A percentile compares a stretch with the other conserved stretches of the same genome.
Conservation (phyloP, 2,797 vertebrate genomes). For the Sebastes goodei region DNA sequence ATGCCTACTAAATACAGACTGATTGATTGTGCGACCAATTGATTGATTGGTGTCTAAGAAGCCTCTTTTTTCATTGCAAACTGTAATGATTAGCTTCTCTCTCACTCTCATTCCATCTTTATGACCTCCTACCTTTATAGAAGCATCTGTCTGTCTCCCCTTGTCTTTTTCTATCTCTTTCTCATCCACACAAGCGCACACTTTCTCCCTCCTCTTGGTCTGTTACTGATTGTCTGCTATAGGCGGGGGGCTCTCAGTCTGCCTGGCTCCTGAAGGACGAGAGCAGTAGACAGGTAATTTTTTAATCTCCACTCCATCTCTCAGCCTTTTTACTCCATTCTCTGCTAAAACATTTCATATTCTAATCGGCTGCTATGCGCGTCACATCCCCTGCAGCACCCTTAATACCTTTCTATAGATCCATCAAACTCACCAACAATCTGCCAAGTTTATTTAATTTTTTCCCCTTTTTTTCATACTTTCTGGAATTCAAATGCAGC, state of each 20-base stretch:
- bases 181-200: conserved; percentile 14
- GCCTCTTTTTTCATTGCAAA: conserved; percentile 52
- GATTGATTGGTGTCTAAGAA: conserved; percentile 65
- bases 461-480: conserved; percentile 14
- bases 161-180: conserved; percentile 26
- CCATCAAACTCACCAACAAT: conserved; percentile 80
- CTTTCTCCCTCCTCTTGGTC: conserved; percentile 33
- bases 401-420: conserved; percentile 72
- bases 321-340: conserved; percentile 68
- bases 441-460: conserved; percentile 79
- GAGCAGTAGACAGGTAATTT: conserved; percentile 79
- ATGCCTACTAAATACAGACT: conserved; percentile 56
- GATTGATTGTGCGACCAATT: conserved; percentile 59
- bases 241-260: conserved; percentile 49
- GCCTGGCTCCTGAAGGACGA: conserved; percentile 71
- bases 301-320: conserved; percentile 81
- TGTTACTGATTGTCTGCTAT: conserved; percentile 57
- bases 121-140: conserved; percentile 19
- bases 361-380: conserved; percentile 68
- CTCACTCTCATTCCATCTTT: conserved; percentile 12
- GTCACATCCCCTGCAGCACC: conserved; percentile 55
- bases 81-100: conserved; percentile 52
- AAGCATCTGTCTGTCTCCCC: conserved; percentile 19
- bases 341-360: conserved; percentile 82
- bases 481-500: conserved; percentile 68